These are phyloP conservation scores for Notolabrus celidotus DNA, from an alignment of 2,797 vertebrate species.

Conservation along the genomic window DNA sequence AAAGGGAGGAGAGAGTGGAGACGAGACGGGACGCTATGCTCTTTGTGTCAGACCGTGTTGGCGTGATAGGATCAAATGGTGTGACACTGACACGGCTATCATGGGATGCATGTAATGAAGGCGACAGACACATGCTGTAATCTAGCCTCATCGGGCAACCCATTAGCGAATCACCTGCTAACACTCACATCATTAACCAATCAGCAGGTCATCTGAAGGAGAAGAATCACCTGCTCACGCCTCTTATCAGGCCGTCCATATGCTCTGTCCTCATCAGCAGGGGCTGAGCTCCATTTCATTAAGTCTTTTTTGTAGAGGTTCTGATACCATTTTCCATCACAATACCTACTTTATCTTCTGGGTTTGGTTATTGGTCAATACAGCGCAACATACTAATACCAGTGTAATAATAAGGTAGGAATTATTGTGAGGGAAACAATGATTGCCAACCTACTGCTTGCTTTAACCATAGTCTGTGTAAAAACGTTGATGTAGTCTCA, in stretches of 20 bases:
- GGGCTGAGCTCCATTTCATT: conserved; percentile 22
- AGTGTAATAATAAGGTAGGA: background rate
- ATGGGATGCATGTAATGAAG: conserved; percentile 61
- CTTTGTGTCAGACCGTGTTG: conserved; percentile 66
- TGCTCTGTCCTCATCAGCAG: conserved; percentile 41
- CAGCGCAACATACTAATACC: background rate
- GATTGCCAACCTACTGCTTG: background rate
- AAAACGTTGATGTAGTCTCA: background rate
- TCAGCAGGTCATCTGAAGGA: conserved; percentile 67
- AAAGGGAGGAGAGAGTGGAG: conserved; percentile 35
- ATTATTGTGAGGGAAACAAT: background rate
- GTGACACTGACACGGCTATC: conserved; percentile 71
- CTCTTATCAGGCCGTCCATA: conserved; percentile 63
- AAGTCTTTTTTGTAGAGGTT: background rate
- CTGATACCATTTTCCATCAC: background rate
- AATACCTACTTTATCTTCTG: background rate
- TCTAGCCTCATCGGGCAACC: conserved; percentile 67
- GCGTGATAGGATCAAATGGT: conserved; percentile 66
- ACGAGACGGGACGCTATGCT: conserved; percentile 32
- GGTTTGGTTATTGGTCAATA: background rate
- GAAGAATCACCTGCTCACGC: conserved; percentile 61
- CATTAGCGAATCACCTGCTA: conserved; percentile 77
- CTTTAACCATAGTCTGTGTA: background rate
- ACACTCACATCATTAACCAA: conserved; percentile 76
- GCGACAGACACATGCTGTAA: conserved; percentile 45